Evolutionary conservation across 2,113 vertebrate species (phyloP), one percentile per base, ranked within the genome.

Genomic region (Anthoscopus minutus): DNA sequence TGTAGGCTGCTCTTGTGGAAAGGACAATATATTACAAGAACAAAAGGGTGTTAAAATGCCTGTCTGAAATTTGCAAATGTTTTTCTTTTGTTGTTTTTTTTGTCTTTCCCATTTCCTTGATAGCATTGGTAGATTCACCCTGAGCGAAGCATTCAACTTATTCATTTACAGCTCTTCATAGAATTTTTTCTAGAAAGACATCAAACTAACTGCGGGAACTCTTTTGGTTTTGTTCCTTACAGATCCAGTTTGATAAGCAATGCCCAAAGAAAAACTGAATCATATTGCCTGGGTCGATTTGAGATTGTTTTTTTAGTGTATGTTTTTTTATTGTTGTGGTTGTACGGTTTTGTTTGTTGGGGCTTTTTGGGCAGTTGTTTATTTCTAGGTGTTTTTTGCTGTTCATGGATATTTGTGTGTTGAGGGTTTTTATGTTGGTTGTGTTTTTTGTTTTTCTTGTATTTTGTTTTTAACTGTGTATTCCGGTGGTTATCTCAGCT

Each of bases 141-240:
- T 40, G 20, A 60, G 18, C 18, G 54, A 10, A 6, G 42, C 3
- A 1, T n/a, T 86, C n/a, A 21, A 5, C 3, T 84, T 61, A 57
- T 18, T 65, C 1, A 0, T 76, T 78, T 77, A 53, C 10, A 66
- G 4, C 3, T 79, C 10, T 45, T 18, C 27, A 4, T 3, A 9
- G 15, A 30, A 2, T 35, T 56, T 2, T 30, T 6, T 13, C 11
- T 33, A 81, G 28, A 50, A 85, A 71, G 12, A 45, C 9, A 69
- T n/a, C 20, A 54, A 9, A 23, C 15, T 33, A 60, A 31, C 15
- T 15, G 31, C 22, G 37, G 11, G 15, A 7, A 5, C 6, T 69
- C 0, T 0, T 48, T 4, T 6, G 1, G 2, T 58, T 89, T 73
- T 53, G 10, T 38, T 47, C 5, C 10, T 58, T 70, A 28, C 0